A percentile compares a stretch with the other conserved stretches of the same genome.
Evolutionary conservation across 1,140 invertebrate genomes (phyloP).

Genomic region (Calliopsis andreniformis): DNA sequence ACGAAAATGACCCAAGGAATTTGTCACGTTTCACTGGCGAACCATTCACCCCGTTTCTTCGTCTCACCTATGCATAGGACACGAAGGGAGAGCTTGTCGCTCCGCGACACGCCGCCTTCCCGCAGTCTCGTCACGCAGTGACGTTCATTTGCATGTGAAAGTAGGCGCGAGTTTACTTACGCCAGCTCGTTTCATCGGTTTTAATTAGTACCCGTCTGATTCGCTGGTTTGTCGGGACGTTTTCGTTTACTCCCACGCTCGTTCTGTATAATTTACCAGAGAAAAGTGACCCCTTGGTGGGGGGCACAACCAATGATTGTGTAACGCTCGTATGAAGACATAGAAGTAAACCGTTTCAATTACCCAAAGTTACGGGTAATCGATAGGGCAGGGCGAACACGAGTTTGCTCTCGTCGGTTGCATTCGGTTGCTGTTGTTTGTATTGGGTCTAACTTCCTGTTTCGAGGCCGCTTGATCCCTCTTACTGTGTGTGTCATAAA

Average conservation of each 20-base stretch:
- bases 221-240: neutral
- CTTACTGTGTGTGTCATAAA: conserved; percentile 11
- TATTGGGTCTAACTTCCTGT: neutral
- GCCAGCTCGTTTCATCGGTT: conserved; percentile 21
- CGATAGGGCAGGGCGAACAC: neutral
- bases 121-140: conserved; percentile 23
- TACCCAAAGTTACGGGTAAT: neutral
- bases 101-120: neutral
- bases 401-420: neutral
- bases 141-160: conserved; percentile 30
- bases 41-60: neutral
- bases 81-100: neutral
- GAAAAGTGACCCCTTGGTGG: too few relatives aligned
- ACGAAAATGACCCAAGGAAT: conserved; percentile 26
- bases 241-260: too few relatives aligned
- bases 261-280: too few relatives aligned
- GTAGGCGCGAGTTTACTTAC: conserved; percentile 28
- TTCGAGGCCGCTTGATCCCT: neutral
- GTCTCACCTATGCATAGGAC: neutral
- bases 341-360: neutral
- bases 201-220: conserved; percentile 17
- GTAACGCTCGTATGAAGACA: neutral
- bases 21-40: conserved; percentile 20
- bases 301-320: too few relatives aligned
- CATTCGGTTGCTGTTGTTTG: neutral